These are phyloP conservation scores for Coregonus clupeaformis DNA, from an alignment of 2,113 vertebrate species.

Conservation along the genomic window DNA sequence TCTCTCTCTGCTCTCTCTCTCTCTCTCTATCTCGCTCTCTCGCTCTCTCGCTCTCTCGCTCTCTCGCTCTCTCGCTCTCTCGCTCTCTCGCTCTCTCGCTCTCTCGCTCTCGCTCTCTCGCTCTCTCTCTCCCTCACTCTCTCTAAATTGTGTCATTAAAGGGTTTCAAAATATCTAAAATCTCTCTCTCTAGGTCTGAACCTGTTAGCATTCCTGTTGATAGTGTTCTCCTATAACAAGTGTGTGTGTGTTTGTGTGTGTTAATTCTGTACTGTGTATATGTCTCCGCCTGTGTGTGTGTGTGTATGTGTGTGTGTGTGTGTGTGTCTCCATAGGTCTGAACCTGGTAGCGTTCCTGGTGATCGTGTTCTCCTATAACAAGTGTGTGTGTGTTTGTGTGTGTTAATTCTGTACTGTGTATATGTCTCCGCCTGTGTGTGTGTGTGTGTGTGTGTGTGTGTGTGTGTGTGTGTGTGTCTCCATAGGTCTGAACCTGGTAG, in stretches of 20 bases:
- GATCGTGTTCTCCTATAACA: too few species aligned
- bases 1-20: too few species aligned
- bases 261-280: not conserved
- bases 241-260: not conserved
- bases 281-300: not conserved
- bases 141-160: not conserved
- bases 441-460: not conserved
- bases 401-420: not conserved
- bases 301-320: not conserved
- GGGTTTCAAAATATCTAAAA: not conserved
- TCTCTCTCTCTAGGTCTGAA: not conserved
- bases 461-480: slow-evolving; percentile 4
- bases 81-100: too few species aligned
- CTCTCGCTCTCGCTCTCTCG: too few species aligned
- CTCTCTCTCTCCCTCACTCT: too few species aligned
- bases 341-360: too few species aligned
- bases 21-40: too few species aligned
- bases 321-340: too few species aligned
- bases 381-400: not conserved
- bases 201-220: slow-evolving; percentile 56
- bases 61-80: too few species aligned
- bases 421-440: not conserved
- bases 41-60: too few species aligned
- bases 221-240: slow-evolving; percentile 29
- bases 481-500: slow-evolving; percentile 77